A percentile compares a stretch with the other conserved stretches of the same genome.
phyloP scores from a whole-genome alignment of 2,113 vertebrate genomes.

The Circaetus cinerascens region DNA sequence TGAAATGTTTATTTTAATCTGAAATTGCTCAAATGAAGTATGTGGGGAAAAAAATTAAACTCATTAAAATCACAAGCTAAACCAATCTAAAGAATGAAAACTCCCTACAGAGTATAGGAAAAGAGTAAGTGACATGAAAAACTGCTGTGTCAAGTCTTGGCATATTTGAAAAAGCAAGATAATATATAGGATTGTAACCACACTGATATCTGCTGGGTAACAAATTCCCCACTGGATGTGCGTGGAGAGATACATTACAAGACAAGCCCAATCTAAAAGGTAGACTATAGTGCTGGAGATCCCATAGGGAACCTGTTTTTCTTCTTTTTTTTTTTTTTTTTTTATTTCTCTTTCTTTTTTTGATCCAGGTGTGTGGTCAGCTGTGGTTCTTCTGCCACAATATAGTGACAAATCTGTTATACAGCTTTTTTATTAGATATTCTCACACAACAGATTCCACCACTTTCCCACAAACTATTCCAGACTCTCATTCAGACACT shows the following conservation, averaged over 20 bases:
- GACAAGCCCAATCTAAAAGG: background rate
- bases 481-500: background rate
- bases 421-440: background rate
- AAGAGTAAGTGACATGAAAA: constrained; percentile 6
- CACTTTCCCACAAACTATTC: background rate
- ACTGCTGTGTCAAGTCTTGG: background rate
- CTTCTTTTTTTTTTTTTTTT: background rate
- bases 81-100: constrained; percentile 31
- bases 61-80: background rate
- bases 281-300: background rate
- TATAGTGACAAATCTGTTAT: background rate
- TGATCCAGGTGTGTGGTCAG: background rate
- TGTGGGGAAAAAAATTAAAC: background rate
- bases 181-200: background rate
- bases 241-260: background rate
- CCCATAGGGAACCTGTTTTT: background rate
- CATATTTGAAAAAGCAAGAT: background rate
- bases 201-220: background rate
- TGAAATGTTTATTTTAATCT: constrained; percentile 4
- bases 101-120: background rate
- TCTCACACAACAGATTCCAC: background rate
- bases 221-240: background rate
- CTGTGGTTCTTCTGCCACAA: background rate
- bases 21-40: background rate
- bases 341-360: background rate